Base-by-base conservation (phyloP, 2,797 vertebrate species). In the Adelosebastes latens region DNA sequence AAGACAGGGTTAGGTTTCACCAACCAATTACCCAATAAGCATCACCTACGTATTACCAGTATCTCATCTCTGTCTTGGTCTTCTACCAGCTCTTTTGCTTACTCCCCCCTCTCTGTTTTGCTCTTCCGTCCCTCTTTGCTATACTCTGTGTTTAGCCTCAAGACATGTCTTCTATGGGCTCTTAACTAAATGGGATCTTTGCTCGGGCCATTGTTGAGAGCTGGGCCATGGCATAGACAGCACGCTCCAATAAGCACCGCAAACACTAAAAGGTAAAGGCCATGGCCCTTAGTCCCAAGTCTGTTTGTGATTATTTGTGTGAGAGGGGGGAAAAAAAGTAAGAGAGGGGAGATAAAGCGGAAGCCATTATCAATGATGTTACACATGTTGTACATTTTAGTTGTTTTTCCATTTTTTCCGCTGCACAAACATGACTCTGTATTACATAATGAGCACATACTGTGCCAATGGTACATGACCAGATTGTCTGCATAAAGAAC, bases 121-220 rank as follows among this genome's bases (percentile, higher is more conserved):
- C 79, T 79, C 81, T 67, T 62, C 82, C 78, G 72, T 74, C 49
- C 71, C 69, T 88, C 62, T 86, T 75, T 79, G 60, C 86, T 81
- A 20, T 27, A 70, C 78, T 90, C 87, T 72, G 75, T 55, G 61
- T 89, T 93, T 90, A 72, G 89, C 94, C 92, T 68, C 27, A 65
- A 94, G 92, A 92, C 87, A 90, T 87, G 85, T 89, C 87, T 88
- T 92, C 87, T 75, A 76, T 86, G 87, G 87, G 91, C 91, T 94
- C 89, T 94, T 92, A 93, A 93, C 93, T 92, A 95, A 96, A 94
- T 93, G 89, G 92, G 84, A 92, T 93, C 94, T 94, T 87, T 87
- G 89, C 88, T 85, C 80, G 82, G 89, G 88, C 89, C 85, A 89
- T 93, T 95, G 94, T 94, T 93, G 91, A 93, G 90, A 94, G 93